Evolutionary conservation across 1,140 invertebrate genomes (phyloP), one percentile per base, ranked within the genome.

Genomic region (Aradophagus sp.): DNA sequence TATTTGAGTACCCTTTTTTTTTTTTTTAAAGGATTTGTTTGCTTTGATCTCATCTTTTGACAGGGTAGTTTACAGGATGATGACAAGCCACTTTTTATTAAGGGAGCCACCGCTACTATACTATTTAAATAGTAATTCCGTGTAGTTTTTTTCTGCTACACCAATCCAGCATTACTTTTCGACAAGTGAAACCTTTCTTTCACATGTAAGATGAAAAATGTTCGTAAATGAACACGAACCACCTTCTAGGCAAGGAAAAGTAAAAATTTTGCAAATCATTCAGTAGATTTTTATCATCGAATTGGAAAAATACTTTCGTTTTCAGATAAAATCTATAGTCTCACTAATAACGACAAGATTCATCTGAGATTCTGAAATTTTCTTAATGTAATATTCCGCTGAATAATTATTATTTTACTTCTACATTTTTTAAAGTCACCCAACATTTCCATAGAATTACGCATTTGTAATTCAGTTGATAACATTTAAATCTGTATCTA

Each of bases 211-310:
- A 34, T 14, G 1, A 20, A 44, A 45, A 50, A 35, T n/a, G 35
- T 34, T 52, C 27, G 42, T 42, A 29, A n/a, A 31, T 35, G 4
- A 13, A 17, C 27, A 16, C 19, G 26, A 48, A 10, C n/a, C 38
- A 36, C 5, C 12, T 50, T 52, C 13, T 31, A 44, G 12, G 4
- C 44, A 23, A 48, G 4, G 8, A 44, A 62, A 19, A 41, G 10
- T 31, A 32, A 38, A 1, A 17, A 58, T 14, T 41, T 44, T 58
- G 29, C 31, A 35, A 62, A 62, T 52, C 45, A 62, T 35, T 32
- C 47, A 8, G 29, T 50, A 50, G 42, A 59, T 59, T 59, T 44
- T 31, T 44, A 47, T 59, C 55, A 26, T 13, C n/a, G n/a, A n/a
- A n/a, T n/a, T n/a, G n/a, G n/a, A n/a, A n/a, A n/a, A n/a, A n/a